These are phyloP conservation scores for Periplaneta americana DNA, from an alignment of 1,140 invertebrate species.

Conservation along the genomic window DNA sequence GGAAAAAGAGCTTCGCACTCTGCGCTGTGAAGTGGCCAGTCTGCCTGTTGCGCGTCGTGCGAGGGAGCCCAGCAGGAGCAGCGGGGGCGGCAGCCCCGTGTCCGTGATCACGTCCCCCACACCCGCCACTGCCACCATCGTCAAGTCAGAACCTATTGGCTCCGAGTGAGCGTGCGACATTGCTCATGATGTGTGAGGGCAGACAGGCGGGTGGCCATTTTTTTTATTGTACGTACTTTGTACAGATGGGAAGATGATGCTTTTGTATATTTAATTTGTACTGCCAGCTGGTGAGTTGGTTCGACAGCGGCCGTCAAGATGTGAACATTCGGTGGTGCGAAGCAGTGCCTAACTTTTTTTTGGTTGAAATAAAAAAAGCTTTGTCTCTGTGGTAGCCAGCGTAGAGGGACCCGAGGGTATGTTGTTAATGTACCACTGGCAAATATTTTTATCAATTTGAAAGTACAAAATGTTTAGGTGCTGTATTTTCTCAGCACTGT, in stretches of 20 bases:
- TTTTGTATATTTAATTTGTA: slow-evolving; percentile 7
- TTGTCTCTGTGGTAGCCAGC: slow-evolving; percentile 3
- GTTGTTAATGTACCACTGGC: slow-evolving; percentile 9
- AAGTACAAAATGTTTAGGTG: slow-evolving; percentile 15
- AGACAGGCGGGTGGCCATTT: background rate
- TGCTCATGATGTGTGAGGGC: background rate
- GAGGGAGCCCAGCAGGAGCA: slow-evolving; percentile 3
- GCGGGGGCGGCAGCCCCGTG: slow-evolving; percentile 25
- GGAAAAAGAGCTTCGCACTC: background rate
- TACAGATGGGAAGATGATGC: background rate
- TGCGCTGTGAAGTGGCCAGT: background rate
- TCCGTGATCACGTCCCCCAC: slow-evolving; percentile 31
- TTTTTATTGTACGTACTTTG: background rate
- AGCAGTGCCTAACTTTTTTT: slow-evolving; percentile 7
- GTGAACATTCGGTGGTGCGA: background rate
- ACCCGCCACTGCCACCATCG: background rate
- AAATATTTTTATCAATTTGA: slow-evolving; percentile 17
- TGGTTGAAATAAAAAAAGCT: slow-evolving; percentile 8
- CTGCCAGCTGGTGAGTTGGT: slow-evolving; percentile 7
- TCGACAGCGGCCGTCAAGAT: background rate
- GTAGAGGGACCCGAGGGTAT: background rate
- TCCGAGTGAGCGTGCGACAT: background rate
- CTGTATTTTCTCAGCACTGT: slow-evolving; percentile 11
- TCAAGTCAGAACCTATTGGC: slow-evolving; percentile 22
- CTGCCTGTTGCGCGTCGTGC: background rate